Evolutionary conservation across 2,113 vertebrate species (phyloP), one percentile per base, ranked within the genome.

Genomic region (Motacilla tschutschensis): DNA sequence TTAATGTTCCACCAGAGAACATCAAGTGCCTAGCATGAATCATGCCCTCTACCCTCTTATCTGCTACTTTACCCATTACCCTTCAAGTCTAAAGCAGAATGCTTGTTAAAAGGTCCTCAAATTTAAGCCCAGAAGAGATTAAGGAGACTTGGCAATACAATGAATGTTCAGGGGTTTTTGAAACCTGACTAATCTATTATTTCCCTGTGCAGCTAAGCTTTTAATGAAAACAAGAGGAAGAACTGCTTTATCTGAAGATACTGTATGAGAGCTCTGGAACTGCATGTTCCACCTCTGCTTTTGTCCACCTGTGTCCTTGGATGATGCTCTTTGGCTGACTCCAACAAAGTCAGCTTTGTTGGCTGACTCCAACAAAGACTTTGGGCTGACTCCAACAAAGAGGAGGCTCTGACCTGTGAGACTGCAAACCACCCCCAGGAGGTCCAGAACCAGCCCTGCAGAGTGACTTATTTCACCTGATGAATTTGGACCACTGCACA

Each of bases 151-250:
- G 46, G 79, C 83, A 95, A 94, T 69, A 95, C 83, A 95, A 85
- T 28, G 36, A 95, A 86, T 66, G 79, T 75, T 90, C 33, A 22
- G 25, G 0, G 62, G 66, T 69, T 94, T 95, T 92, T 94, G 90
- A 96, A 95, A 96, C 89, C 87, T 85, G 71, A 82, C 85, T 95
- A 95, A 95, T 90, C 88, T 91, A 85, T 90, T 90, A 85, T 85
- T 93, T 83, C 83, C 89, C 78, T 75, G 81, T 51, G 69, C 87
- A 84, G 88, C 80, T 92, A 92, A 95, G 88, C 76, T 92, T 76
- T 89, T 89, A 92, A 70, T 20, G 51, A 71, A 90, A 85, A 80
- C n/a, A 70, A 54, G 9, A 70, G 16, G 11, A 85, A 76, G 60
- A 74, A 69, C 6, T 40, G 26, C 22, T 83, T 93, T 83, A 48